phyloP scores from a whole-genome alignment of 1,140 invertebrate species.

The Brachionus paranguensis region DNA sequence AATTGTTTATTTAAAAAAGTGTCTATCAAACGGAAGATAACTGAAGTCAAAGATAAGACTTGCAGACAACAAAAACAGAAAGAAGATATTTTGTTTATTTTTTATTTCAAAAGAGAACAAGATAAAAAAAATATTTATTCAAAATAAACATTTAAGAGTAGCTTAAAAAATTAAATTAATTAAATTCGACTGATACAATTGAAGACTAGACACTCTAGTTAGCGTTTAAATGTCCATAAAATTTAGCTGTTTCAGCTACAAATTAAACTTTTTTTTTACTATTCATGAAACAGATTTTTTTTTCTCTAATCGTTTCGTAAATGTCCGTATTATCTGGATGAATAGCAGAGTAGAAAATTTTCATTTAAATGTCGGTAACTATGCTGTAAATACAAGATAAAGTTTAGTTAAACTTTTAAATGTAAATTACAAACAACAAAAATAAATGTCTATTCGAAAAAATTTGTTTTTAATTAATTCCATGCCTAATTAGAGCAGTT shows the following conservation, averaged over 20 bases:
- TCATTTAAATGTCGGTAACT: constrained; percentile 12
- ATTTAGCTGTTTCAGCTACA: constrained; percentile 1
- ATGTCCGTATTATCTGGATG: neutral
- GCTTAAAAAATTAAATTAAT: neutral
- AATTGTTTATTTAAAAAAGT: neutral
- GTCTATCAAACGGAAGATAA: neutral
- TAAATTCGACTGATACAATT: constrained; percentile 17
- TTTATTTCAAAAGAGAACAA: neutral
- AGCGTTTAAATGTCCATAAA: neutral
- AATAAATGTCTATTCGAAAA: neutral
- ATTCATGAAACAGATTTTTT: constrained; percentile 26
- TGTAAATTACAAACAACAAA: neutral
- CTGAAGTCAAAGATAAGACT: neutral
- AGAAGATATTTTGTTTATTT: neutral
- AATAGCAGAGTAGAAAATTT: neutral
- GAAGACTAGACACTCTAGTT: neutral
- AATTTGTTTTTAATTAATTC: constrained; percentile 10
- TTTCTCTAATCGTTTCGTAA: neutral
- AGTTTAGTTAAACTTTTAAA: neutral
- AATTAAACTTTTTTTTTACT: neutral
- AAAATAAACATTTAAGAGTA: constrained; percentile 5
- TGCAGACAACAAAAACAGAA: neutral
- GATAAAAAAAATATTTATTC: neutral
- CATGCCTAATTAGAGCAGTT: constrained; percentile 2
- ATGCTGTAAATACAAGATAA: constrained; percentile 20